Conservation (phyloP, 2,888 invertebrate genomes). For the Scaeva pyrastri region DNA sequence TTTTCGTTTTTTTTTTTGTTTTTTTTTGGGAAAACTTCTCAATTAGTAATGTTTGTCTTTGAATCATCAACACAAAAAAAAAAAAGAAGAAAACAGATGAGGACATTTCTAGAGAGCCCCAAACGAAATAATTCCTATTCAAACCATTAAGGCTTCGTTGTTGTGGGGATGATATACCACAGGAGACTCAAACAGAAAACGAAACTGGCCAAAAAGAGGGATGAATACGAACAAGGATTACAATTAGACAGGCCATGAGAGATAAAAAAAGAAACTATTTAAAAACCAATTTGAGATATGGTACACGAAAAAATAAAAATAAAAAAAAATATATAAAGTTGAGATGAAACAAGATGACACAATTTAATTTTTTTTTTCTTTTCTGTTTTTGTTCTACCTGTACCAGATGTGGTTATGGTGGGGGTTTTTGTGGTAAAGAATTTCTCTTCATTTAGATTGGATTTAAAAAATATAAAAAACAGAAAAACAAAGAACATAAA, state of each 20-base stretch:
- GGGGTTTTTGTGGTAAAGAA: background rate
- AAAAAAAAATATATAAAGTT: background rate
- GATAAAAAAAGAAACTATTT: background rate
- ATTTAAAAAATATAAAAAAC: background rate
- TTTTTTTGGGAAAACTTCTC: conserved; percentile 42
- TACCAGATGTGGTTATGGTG: conserved; percentile 6
- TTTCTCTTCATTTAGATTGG: background rate
- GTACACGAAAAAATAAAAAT: background rate
- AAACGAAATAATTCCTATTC: conserved; percentile 35
- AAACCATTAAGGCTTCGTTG: conserved; percentile 22
- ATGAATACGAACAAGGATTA: background rate
- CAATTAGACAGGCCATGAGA: background rate
- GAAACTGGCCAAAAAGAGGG: background rate
- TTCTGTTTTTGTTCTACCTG: conserved; percentile 23
- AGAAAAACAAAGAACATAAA: background rate
- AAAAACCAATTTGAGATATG: conserved; percentile 22
- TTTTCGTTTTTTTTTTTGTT: background rate
- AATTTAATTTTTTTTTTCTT: conserved; percentile 12
- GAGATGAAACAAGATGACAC: conserved; percentile 35
- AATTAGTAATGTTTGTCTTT: conserved; percentile 61
- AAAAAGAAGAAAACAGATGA: conserved; percentile 9
- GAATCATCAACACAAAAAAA: conserved; percentile 39
- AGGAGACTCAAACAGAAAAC: background rate
- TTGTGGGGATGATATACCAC: background rate
- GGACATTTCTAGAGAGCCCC: conserved; percentile 1